phyloP scores from a whole-genome alignment of 2,113 vertebrate species.

The Takifugu flavidus region DNA sequence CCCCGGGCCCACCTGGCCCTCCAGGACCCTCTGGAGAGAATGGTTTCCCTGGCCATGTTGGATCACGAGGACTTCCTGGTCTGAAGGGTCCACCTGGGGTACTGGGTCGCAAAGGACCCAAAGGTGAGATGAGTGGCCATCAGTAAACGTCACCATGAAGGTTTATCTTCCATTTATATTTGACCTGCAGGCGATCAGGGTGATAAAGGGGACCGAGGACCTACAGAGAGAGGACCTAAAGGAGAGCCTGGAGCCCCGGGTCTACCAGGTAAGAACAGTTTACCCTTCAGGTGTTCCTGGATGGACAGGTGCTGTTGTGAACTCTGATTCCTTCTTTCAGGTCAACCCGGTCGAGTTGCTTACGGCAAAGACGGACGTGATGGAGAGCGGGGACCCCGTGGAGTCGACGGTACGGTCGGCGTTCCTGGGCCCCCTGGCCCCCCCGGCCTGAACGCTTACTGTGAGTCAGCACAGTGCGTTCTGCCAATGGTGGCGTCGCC shows the following conservation, averaged over 20 bases:
- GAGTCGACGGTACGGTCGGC: constrained; percentile 78
- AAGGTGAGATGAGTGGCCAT: constrained; percentile 77
- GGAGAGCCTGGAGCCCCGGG: constrained; percentile 85
- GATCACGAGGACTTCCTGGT: constrained; percentile 87
- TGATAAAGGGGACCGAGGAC: constrained; percentile 89
- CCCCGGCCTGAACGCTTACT: constrained; percentile 82
- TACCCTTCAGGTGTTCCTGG: not conserved
- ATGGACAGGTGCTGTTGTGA: no score
- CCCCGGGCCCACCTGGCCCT: constrained; percentile 77
- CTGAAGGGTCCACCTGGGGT: constrained; percentile 90
- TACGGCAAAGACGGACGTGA: constrained; percentile 87
- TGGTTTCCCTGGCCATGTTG: constrained; percentile 89
- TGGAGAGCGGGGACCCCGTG: constrained; percentile 80
- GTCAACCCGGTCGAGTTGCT: constrained; percentile 83
- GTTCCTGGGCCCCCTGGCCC: constrained; percentile 85
- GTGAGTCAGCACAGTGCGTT: constrained; percentile 85
- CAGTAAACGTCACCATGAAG: not conserved
- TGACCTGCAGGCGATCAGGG: constrained; percentile 84
- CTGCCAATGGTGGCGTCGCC: constrained; percentile 64
- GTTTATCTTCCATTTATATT: not conserved
- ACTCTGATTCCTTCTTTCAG: constrained; percentile 58
- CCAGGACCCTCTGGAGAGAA: constrained; percentile 84
- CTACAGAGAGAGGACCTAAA: constrained; percentile 82
- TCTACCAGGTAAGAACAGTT: constrained; percentile 81
- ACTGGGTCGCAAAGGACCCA: constrained; percentile 86